These are phyloP conservation scores for Lanius ludovicianus DNA, from an alignment of 2,113 vertebrate genomes.

Conservation along the genomic window DNA sequence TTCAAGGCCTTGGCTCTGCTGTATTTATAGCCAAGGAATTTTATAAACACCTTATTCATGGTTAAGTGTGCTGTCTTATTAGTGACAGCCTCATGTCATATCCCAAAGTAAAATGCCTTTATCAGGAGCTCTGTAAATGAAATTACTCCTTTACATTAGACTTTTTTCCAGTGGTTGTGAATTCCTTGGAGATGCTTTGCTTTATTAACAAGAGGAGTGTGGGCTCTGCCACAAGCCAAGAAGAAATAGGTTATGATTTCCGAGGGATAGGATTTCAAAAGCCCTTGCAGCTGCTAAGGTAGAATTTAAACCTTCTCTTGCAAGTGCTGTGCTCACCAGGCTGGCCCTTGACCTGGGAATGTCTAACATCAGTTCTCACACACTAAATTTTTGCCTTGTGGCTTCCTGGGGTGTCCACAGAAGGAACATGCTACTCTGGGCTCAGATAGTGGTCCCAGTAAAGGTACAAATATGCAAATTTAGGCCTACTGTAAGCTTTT, in stretches of 20 bases:
- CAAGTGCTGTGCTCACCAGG: not conserved
- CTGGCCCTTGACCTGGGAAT: not conserved
- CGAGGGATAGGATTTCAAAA: not conserved
- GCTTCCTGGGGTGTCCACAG: not conserved
- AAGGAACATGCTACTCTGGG: not conserved
- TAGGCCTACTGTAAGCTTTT: not conserved
- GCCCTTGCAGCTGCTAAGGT: not conserved
- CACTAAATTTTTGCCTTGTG: not conserved
- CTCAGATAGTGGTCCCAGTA: not conserved
- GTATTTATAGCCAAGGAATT: not conserved
- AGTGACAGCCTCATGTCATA: not conserved
- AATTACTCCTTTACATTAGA: not conserved
- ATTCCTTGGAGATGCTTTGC: conserved; percentile 9
- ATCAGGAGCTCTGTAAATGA: not conserved
- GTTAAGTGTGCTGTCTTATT: not conserved
- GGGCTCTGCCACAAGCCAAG: not conserved
- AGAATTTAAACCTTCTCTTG: not conserved
- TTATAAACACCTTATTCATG: not conserved
- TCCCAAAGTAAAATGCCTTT: not conserved
- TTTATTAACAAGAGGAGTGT: not conserved
- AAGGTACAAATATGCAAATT: not conserved
- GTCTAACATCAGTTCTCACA: not conserved
- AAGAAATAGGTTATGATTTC: conserved; percentile 15
- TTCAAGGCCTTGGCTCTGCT: not conserved
- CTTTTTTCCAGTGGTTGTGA: not conserved